Conservation (phyloP, 2,113 vertebrate genomes). For the Andinoacara biseriatus region DNA sequence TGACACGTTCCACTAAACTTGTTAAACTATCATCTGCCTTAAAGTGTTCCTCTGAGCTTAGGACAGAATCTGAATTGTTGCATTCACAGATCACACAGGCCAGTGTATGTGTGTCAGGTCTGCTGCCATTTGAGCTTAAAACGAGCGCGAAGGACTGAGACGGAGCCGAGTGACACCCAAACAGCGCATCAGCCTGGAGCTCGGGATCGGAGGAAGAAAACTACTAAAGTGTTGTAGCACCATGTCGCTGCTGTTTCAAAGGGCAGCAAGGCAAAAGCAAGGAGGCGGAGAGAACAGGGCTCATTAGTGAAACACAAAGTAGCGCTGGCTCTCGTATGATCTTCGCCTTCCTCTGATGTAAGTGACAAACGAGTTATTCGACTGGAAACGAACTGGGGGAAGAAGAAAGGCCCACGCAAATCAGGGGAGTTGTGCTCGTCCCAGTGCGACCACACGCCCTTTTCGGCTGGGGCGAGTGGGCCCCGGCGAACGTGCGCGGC, state of each 20-base stretch:
- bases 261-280: conserved; percentile 64
- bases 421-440: conserved; percentile 32
- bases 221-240: conserved; percentile 38
- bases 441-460: conserved; percentile 38
- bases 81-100: background rate
- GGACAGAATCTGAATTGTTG: conserved; percentile 13
- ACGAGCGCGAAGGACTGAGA: conserved; percentile 45
- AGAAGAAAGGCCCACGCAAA: conserved; percentile 50
- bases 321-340: conserved; percentile 70
- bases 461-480: background rate
- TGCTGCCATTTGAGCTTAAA: conserved; percentile 39
- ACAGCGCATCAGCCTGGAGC: conserved; percentile 41
- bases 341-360: conserved; percentile 76
- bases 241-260: conserved; percentile 63
- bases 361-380: conserved; percentile 73
- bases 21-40: conserved; percentile 22
- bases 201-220: conserved; percentile 5
- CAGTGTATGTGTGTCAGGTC: conserved; percentile 27
- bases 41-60: conserved; percentile 17
- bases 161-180: conserved; percentile 47
- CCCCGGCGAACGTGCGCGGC: background rate
- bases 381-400: conserved; percentile 69
- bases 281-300: conserved; percentile 62
- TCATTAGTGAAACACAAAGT: conserved; percentile 78
- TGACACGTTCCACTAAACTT: conserved; percentile 6